phyloP scores from a whole-genome alignment of 2,113 vertebrate species.

The Cercopithecus mona region DNA sequence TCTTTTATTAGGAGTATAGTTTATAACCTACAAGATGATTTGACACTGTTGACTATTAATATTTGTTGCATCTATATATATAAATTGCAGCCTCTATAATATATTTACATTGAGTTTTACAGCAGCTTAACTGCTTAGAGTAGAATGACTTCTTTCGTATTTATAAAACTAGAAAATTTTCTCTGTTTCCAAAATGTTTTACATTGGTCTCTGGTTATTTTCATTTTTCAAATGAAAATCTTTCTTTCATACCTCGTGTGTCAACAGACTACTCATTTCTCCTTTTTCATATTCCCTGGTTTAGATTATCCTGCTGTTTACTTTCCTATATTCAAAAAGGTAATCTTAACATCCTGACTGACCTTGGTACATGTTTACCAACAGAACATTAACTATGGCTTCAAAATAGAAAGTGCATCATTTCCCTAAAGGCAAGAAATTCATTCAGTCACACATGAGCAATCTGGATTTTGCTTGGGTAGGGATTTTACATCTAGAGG shows the following conservation, averaged over 20 bases:
- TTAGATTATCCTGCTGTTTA: neutral
- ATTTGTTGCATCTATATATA: neutral
- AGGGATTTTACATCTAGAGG: conserved; percentile 49
- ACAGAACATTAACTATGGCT: conserved; percentile 36
- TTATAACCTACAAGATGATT: neutral
- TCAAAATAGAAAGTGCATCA: conserved; percentile 17
- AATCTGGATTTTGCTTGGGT: conserved; percentile 45
- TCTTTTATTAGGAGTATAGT: neutral
- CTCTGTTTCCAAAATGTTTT: neutral
- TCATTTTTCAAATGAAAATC: neutral
- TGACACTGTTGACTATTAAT: neutral
- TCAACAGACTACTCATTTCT: neutral
- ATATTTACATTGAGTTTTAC: neutral
- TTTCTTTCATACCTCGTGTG: neutral
- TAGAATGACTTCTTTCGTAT: neutral
- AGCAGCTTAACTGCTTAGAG: neutral
- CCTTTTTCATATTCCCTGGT: neutral
- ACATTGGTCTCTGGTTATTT: neutral
- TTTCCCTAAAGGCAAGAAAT: neutral
- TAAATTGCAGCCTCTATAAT: neutral
- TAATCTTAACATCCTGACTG: neutral
- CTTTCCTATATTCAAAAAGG: neutral
- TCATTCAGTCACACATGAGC: conserved; percentile 26
- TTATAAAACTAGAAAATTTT: neutral
- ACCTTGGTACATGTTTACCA: conserved; percentile 47